Percentiles rank a stretch among this genome's conserved stretches.
Evolutionary conservation across 2,797 vertebrate species (phyloP).

Genomic region (Channa striata): DNA sequence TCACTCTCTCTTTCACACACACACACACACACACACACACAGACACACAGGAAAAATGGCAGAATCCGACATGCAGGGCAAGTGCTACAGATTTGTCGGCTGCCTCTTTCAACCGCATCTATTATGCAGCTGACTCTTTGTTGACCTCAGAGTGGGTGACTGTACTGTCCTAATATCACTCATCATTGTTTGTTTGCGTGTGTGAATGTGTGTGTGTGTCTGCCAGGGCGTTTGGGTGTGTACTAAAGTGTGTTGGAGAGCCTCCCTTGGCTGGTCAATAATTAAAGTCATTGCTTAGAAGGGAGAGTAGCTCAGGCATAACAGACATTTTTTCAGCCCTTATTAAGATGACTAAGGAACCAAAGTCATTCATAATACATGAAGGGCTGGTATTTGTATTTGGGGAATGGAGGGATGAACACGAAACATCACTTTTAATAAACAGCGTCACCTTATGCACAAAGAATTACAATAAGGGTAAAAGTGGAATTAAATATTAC

Average conservation of each 20-base stretch:
- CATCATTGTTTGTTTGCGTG: slow-evolving; percentile 36
- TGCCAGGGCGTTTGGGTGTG: slow-evolving; percentile 22
- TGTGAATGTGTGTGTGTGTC: slow-evolving; percentile 25
- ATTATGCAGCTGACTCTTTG: slow-evolving; percentile 77
- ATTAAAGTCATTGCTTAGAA: slow-evolving; percentile 55
- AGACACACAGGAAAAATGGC: slow-evolving; percentile 2
- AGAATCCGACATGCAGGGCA: slow-evolving; percentile 38
- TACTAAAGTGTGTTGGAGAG: slow-evolving; percentile 24
- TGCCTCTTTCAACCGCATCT: slow-evolving; percentile 69
- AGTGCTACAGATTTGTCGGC: slow-evolving; percentile 63
- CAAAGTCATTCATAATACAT: slow-evolving; percentile 47
- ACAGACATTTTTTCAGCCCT: slow-evolving; percentile 30
- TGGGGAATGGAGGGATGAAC: neutral
- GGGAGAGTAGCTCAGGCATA: slow-evolving; percentile 25
- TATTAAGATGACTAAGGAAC: slow-evolving; percentile 41
- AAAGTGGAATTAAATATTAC: slow-evolving; percentile 18
- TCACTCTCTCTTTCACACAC: slow-evolving; percentile 26
- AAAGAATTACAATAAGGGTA: slow-evolving; percentile 4
- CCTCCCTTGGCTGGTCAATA: slow-evolving; percentile 59
- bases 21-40: slow-evolving; percentile 21
- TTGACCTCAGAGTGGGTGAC: slow-evolving; percentile 63
- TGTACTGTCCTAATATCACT: slow-evolving; percentile 58
- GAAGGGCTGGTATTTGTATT: slow-evolving; percentile 36
- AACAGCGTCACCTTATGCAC: neutral
- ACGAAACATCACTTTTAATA: slow-evolving; percentile 17